Evolutionary conservation across 2,888 invertebrate genomes (phyloP).

Genomic region (Cantharis flavilabris): DNA sequence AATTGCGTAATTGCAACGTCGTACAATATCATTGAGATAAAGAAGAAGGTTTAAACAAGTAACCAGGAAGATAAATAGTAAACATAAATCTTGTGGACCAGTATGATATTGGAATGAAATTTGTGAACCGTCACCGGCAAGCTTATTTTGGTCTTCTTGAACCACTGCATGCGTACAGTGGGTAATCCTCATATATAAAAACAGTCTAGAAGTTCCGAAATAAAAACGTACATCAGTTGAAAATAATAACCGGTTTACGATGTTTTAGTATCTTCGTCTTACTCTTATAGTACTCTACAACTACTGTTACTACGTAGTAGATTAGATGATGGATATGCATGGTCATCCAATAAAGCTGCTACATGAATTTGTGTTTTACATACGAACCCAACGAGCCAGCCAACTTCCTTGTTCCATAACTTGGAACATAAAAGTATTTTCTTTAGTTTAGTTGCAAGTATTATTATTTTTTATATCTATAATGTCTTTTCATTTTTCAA

Average conservation of each 20-base stretch:
- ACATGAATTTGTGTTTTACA: constrained; percentile 19
- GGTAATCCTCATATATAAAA: constrained; percentile 49
- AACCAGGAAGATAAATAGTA: constrained; percentile 37
- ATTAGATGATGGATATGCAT: constrained; percentile 47
- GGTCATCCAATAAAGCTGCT: constrained; percentile 19
- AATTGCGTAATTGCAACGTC: constrained; percentile 22
- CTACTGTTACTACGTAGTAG: constrained; percentile 53
- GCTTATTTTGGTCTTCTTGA: constrained; percentile 42
- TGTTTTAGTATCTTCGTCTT: constrained; percentile 47
- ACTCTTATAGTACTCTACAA: constrained; percentile 52
- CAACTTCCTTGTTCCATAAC: constrained; percentile 11
- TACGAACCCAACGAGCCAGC: constrained; percentile 4
- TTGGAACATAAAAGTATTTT: not conserved
- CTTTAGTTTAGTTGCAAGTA: not conserved
- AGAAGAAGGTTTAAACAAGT: not conserved
- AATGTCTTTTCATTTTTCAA: not conserved
- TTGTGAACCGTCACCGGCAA: constrained; percentile 35
- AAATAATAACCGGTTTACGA: constrained; percentile 54
- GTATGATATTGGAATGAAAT: constrained; percentile 34
- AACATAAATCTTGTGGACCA: constrained; percentile 46
- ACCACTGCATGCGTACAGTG: constrained; percentile 50
- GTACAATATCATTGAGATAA: not conserved
- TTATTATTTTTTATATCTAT: not conserved
- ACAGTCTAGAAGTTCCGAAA: constrained; percentile 49
- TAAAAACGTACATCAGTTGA: constrained; percentile 56